phyloP scores from a whole-genome alignment of 2,797 vertebrate species.

The Xenopus petersii region DNA sequence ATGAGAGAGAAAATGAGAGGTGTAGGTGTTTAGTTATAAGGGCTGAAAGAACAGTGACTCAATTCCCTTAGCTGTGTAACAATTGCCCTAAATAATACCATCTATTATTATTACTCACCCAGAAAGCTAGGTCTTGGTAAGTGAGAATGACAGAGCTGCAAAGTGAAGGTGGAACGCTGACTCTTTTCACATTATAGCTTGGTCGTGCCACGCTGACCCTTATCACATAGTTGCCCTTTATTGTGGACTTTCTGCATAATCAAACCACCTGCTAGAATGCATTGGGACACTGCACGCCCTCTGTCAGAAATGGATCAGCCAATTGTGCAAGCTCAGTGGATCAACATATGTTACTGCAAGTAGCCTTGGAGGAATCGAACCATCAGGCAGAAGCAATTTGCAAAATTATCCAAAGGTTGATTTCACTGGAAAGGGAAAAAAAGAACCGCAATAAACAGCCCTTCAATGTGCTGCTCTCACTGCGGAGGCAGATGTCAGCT shows the following conservation, averaged over 20 bases:
- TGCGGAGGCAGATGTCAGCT: constrained; percentile 38
- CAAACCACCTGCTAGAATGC: constrained; percentile 12
- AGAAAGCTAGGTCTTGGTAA: neutral
- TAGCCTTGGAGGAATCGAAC: constrained; percentile 40
- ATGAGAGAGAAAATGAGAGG: constrained; percentile 3
- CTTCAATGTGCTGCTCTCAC: constrained; percentile 17
- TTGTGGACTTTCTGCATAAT: neutral
- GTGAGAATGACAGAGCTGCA: neutral
- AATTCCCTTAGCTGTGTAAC: constrained; percentile 13
- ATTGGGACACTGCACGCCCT: constrained; percentile 11
- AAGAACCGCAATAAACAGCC: constrained; percentile 16
- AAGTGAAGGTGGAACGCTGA: neutral
- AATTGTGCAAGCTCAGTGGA: constrained; percentile 32
- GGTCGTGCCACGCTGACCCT: constrained; percentile 9
- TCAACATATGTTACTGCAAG: constrained; percentile 44
- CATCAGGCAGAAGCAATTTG: constrained; percentile 40
- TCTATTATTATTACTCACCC: constrained; percentile 18
- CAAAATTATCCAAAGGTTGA: constrained; percentile 39
- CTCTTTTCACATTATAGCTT: neutral
- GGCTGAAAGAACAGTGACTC: constrained; percentile 25
- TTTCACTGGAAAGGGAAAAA: constrained; percentile 24
- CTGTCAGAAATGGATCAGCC: constrained; percentile 23
- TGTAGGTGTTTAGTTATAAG: constrained; percentile 22
- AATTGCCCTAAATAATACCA: constrained; percentile 11
- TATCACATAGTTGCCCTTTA: neutral